A percentile compares a stretch with the other conserved stretches of the same genome.
Evolutionary conservation across 2,888 invertebrate genomes (phyloP).

Genomic region (Hofmannophila pseudospretella): DNA sequence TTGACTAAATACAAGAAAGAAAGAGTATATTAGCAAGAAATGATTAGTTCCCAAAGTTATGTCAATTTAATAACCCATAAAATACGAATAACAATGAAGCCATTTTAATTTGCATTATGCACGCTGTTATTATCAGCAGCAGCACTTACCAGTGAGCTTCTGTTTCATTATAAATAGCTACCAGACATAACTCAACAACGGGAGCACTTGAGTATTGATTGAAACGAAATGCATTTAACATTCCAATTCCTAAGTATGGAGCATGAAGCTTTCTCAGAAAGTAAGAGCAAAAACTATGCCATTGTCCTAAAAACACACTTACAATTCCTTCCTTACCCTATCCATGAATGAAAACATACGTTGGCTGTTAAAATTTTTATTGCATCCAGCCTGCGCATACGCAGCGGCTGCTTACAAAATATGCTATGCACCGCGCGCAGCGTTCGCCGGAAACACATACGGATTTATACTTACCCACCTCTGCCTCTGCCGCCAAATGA

Average conservation of each 20-base stretch:
- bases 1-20: too few species aligned
- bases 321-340: constrained; percentile 34
- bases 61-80: too few species aligned
- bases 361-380: constrained; percentile 61
- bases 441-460: constrained; percentile 64
- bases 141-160: too few species aligned
- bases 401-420: constrained; percentile 65
- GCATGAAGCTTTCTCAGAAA: constrained; percentile 1
- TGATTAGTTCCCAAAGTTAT: too few species aligned
- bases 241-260: too few species aligned
- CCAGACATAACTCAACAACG: constrained; percentile 11
- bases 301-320: constrained; percentile 54
- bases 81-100: too few species aligned
- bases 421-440: constrained; percentile 64
- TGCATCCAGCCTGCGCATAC: constrained; percentile 53
- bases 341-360: constrained; percentile 57
- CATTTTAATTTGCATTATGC: neutral
- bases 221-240: constrained; percentile 41
- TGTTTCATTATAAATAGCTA: neutral
- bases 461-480: constrained; percentile 71
- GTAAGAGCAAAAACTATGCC: constrained; percentile 10
- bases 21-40: too few species aligned
- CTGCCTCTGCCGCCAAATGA: constrained; percentile 74
- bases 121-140: too few species aligned
- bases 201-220: constrained; percentile 60